Percentiles rank a stretch among this genome's conserved stretches.
phyloP scores from a whole-genome alignment of 2,113 vertebrate species.

The Colinus virginianus region DNA sequence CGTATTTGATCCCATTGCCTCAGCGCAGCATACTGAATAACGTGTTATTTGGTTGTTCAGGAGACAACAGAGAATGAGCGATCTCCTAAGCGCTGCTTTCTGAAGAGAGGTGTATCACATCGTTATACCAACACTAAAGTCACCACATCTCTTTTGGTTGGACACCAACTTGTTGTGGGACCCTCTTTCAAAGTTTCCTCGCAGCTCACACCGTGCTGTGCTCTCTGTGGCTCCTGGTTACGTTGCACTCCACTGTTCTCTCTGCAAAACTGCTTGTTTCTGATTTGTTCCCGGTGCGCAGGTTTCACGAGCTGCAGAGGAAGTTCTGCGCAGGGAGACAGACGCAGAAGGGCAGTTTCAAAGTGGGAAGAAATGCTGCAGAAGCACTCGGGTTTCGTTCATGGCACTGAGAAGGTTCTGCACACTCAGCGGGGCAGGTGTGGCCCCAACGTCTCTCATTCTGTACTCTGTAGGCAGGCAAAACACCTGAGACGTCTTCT shows the following conservation, averaged over 20 bases:
- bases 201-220: neutral
- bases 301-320: neutral
- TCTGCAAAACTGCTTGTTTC: neutral
- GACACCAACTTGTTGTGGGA: neutral
- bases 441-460: conserved; percentile 32
- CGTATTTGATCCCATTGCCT: neutral
- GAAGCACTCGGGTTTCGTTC: neutral
- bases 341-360: neutral
- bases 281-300: neutral
- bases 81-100: neutral
- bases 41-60: neutral
- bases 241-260: neutral
- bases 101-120: neutral
- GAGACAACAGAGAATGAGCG: neutral
- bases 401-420: conserved; percentile 27
- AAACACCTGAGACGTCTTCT: conserved; percentile 22
- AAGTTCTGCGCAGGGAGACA: neutral
- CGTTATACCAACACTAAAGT: neutral
- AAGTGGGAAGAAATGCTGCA: neutral
- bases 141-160: neutral
- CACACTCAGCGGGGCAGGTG: neutral
- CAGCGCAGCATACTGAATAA: neutral
- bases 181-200: neutral
- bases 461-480: conserved; percentile 19
- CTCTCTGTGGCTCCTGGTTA: neutral